phyloP scores from a whole-genome alignment of 2,113 vertebrate species.

The Todiramphus saurophagus region DNA sequence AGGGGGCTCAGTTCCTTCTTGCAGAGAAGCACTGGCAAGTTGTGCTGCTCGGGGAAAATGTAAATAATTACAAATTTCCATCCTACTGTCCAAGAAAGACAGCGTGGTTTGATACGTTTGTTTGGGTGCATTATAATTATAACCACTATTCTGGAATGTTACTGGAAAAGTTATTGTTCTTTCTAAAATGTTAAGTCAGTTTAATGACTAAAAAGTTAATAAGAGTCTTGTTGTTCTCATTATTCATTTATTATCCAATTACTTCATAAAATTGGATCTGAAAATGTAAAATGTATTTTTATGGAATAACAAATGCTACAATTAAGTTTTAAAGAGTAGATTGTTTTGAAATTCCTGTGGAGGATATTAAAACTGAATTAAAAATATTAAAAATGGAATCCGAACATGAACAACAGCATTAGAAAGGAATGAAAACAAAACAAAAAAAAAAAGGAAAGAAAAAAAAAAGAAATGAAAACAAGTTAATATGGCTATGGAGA shows the following conservation, averaged over 20 bases:
- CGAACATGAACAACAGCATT: slow-evolving; percentile 32
- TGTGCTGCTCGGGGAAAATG: neutral
- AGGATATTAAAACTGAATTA: slow-evolving; percentile 46
- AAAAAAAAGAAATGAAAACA: slow-evolving; percentile 14
- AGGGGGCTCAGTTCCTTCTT: neutral
- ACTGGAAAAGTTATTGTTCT: slow-evolving; percentile 32
- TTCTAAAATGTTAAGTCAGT: slow-evolving; percentile 28
- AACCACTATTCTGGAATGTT: neutral
- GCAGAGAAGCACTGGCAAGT: neutral
- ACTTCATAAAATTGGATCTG: slow-evolving; percentile 20
- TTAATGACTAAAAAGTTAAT: slow-evolving; percentile 36
- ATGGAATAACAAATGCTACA: slow-evolving; percentile 6
- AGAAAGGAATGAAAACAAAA: slow-evolving; percentile 13
- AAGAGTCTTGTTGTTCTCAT: slow-evolving; percentile 12
- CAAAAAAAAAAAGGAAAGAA: neutral
- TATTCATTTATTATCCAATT: slow-evolving; percentile 53
- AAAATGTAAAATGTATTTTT: slow-evolving; percentile 34
- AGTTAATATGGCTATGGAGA: neutral
- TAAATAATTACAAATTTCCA: slow-evolving; percentile 52
- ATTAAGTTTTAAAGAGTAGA: slow-evolving; percentile 10
- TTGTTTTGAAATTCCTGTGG: slow-evolving; percentile 53
- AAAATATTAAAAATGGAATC: slow-evolving; percentile 43
- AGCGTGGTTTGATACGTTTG: neutral
- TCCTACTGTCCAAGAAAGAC: slow-evolving; percentile 37
- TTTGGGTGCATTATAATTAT: neutral